Base-by-base conservation (phyloP, 1,140 invertebrate species). In the Drosophila pseudoobscura region DNA sequence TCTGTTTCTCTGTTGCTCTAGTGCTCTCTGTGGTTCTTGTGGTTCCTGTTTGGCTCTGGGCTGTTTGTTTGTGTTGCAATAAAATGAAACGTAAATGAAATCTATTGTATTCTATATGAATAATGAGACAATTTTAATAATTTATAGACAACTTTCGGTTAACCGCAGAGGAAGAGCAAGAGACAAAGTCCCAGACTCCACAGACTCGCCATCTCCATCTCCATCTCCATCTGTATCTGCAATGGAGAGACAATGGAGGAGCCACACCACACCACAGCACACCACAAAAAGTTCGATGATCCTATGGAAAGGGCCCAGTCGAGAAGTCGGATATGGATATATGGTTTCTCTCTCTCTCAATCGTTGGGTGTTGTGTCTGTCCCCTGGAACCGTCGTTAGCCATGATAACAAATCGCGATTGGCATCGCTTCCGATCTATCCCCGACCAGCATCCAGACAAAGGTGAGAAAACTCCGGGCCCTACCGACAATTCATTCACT, bases 91-190 rank as follows among this genome's bases (percentile, higher is more conserved):
- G 83, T 88, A 88, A 88, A 89, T 82, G 78, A 79, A 85, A 82
- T 89, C 80, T 85, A 89, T 89, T 89, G 85, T 89, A 79, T 82
- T 89, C 82, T 79, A 83, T 90, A 90, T 88, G 88, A 90, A 90
- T 90, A 90, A 88, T 90, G 83, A 90, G 88, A 90, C 88, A 90
- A 89, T 89, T 88, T 90, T 76, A 90, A 85, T 88, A 89, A 90
- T 90, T 90, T 90, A 90, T 90, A 90, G 83, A 90, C 74, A 84
- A 75, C 73, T 87, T 90, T 90, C 63, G 87, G 87, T 90, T 90
- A 90, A 90, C 87, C 87, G 75, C 87, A 84, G 41, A 15, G 2
- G 17, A 26, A 76, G 65, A 31, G 29, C 29, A 31, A 70, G 35
- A 31, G 63, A 59, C 57, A 64, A 49, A 44, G 60, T 60, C 55